Conservation (phyloP, 2,113 vertebrate species). For the Lota lota region DNA sequence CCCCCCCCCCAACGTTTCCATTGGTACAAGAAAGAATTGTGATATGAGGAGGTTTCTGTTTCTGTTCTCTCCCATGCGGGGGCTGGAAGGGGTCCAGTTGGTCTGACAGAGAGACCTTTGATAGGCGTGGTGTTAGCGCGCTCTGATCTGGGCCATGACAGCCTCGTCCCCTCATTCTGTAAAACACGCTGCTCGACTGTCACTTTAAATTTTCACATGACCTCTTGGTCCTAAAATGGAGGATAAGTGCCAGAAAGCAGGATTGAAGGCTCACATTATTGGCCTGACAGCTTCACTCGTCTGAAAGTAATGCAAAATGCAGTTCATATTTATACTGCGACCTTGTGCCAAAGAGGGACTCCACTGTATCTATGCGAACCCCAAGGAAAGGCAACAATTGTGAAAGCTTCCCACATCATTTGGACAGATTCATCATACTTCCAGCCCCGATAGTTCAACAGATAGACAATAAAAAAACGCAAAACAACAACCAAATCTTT, state of each 20-base stretch:
- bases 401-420: slow-evolving; percentile 7
- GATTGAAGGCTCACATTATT: slow-evolving; percentile 97
- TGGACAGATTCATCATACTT: background rate
- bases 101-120: slow-evolving; percentile 34
- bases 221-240: slow-evolving; percentile 88
- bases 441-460: background rate
- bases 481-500: slow-evolving; percentile 10
- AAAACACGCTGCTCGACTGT: slow-evolving; percentile 92
- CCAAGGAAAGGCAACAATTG: slow-evolving; percentile 43
- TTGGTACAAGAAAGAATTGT: too few species aligned
- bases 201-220: slow-evolving; percentile 98
- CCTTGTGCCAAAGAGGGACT: slow-evolving; percentile 81
- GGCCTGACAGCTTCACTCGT: slow-evolving; percentile 98
- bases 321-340: slow-evolving; percentile 98
- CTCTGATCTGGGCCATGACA: slow-evolving; percentile 80
- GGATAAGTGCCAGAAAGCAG: slow-evolving; percentile 91
- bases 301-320: slow-evolving; percentile 98
- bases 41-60: background rate
- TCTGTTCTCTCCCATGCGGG: background rate
- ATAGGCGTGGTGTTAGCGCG: slow-evolving; percentile 69
- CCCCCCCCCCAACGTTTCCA: too few species aligned
- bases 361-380: slow-evolving; percentile 76
- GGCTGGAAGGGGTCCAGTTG: slow-evolving; percentile 9
- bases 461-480: background rate
- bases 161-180: slow-evolving; percentile 83